A percentile compares a stretch with the other conserved stretches of the same genome.
phyloP scores from a whole-genome alignment of 1,140 invertebrate species.

The Anagrus nilaparvatae region DNA sequence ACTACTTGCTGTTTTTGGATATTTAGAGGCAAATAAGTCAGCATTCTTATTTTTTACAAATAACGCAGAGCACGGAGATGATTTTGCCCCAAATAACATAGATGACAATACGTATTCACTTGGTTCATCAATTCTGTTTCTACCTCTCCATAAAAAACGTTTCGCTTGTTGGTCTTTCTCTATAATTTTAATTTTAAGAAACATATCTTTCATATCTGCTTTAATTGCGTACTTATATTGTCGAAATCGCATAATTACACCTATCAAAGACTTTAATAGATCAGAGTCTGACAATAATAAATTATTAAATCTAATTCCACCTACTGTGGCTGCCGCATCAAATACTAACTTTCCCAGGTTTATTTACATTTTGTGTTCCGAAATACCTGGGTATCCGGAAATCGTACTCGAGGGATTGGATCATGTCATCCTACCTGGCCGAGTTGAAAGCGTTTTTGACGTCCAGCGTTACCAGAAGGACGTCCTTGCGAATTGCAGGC shows the following conservation, averaged over 20 bases:
- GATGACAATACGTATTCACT: background rate
- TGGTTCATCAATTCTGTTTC: background rate
- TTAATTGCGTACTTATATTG: background rate
- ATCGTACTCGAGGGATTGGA: too few species aligned
- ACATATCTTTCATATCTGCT: slow-evolving; percentile 13
- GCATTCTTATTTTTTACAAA: slow-evolving; percentile 28
- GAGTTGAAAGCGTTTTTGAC: too few species aligned
- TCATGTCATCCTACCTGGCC: too few species aligned
- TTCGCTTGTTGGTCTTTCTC: slow-evolving; percentile 5
- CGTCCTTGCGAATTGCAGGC: too few species aligned
- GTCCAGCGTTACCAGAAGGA: too few species aligned
- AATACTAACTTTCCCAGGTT: slow-evolving; percentile 11
- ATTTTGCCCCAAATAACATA: slow-evolving; percentile 23
- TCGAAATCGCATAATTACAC: slow-evolving; percentile 7
- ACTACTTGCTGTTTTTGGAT: slow-evolving; percentile 19
- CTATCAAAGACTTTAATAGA: slow-evolving; percentile 5
- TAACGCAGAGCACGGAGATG: slow-evolving; percentile 22
- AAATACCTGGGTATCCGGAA: too few species aligned
- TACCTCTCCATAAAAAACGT: slow-evolving; percentile 10
- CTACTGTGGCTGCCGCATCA: slow-evolving; percentile 7
- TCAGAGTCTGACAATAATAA: slow-evolving; percentile 8
- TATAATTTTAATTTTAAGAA: slow-evolving; percentile 6
- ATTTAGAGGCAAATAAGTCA: slow-evolving; percentile 10
- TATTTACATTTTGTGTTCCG: slow-evolving; percentile 5
- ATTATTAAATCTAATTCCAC: slow-evolving; percentile 10